phyloP scores from a whole-genome alignment of 23 tunicate genomes.

The Trididemnum clinides region DNA sequence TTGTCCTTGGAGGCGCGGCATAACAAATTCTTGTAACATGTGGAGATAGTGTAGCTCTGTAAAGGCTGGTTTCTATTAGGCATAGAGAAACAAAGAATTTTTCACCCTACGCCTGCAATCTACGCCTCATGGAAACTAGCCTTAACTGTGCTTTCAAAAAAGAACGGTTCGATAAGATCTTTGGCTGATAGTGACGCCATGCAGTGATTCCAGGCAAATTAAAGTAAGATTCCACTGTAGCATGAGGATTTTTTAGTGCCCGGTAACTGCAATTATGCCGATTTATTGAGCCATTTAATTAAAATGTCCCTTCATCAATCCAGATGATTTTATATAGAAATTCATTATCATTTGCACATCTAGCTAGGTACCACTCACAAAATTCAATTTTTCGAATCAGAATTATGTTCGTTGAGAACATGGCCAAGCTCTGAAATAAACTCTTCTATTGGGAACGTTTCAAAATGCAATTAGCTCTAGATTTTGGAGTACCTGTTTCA shows the following conservation, averaged over 20 bases:
- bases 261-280: conserved; percentile 6
- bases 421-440: background rate
- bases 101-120: too few relatives aligned
- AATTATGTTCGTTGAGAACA: background rate
- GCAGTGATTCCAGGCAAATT: conserved; percentile 13
- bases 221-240: conserved; percentile 1
- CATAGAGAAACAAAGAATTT: too few relatives aligned
- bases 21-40: conserved; percentile 11
- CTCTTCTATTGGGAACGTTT: background rate
- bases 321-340: background rate
- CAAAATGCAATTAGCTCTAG: background rate
- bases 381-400: background rate
- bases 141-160: conserved; percentile 13
- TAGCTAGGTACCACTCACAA: background rate
- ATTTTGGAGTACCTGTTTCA: conserved; percentile 12
- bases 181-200: background rate
- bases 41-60: background rate
- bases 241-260: background rate
- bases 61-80: too few relatives aligned
- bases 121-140: too few relatives aligned
- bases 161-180: background rate
- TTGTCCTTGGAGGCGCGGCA: background rate
- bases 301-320: background rate
- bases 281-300: conserved; percentile 13
- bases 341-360: background rate